Base-by-base conservation (phyloP, 2,113 vertebrate genomes). In the Macquaria ambigua region DNA sequence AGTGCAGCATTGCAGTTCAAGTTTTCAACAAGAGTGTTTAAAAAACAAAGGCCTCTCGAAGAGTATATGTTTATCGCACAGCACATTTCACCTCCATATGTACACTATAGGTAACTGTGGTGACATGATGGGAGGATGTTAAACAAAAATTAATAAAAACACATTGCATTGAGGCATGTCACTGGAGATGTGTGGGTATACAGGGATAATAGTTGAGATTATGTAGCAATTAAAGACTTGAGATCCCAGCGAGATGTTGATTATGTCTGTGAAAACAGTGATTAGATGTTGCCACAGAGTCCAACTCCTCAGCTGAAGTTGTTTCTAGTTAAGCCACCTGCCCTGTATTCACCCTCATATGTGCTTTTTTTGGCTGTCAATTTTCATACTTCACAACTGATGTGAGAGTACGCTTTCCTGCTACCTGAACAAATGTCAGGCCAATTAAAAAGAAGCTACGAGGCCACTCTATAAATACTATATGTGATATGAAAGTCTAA, bases 371-470 rank as follows among this genome's bases (percentile, higher is more conserved):
- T 58, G 12, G 23, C 23, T 59, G 39, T 39, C 73, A 50, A 5
- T 50, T 48, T 46, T 77, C 62, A 53, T 21, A 63, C 41, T 67
- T 4, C 14, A 66, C 41, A 69, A 28, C 31, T 58, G 55, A 67
- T 59, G 63, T 74, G 56, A 70, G 64, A 81, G 69, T 25, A 6
- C 31, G 16, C 28, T 64, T 20, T 25, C 9, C 43, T 15, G 34
- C 59, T 34, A 20, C 25, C n/a, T 66, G 20, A 73, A 71, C 50
- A 81, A 86, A 77, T 81, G 74, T 67, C 73, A 77, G 15, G 20
- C 34, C 73, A 81, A 77, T 81, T 86, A 81, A 81, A 66, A 66
- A 34, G 28, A 50, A 41, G 25, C 61, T 25, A 31, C 7, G 67
- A 67, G 43, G 59, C 67, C 72, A 74, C 2, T 48, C 16, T 28